Base-by-base conservation (phyloP, 1,140 invertebrate species). In the Saxidomus purpurata region DNA sequence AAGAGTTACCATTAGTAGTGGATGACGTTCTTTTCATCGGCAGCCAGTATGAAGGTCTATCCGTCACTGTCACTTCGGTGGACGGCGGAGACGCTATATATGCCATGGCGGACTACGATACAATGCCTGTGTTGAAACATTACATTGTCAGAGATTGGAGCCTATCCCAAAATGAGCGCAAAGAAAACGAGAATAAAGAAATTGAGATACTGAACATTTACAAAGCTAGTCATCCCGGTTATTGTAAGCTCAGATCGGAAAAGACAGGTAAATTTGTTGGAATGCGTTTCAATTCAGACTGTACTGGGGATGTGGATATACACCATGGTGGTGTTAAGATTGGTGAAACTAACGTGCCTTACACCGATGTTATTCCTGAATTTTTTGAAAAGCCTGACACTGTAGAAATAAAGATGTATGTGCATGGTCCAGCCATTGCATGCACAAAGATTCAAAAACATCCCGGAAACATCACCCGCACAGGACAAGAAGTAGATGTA, bases 371-470 rank as follows among this genome's bases (percentile, higher is more conserved):
- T 63, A 63, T 63, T 63, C 19, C n/a, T 1, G 59, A 25, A 1
- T 63, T 63, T 25, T 63, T 28, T 28, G 59, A 63, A 25, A 63
- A 63, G n/a, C 59, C 59, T 2, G 59, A 63, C n/a, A 63, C 59
- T 63, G 59, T 63, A 11, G 59, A 63, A 6, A 63, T 63, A 63
- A 63, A 63, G 59, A 63, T n/a, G n/a, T 63, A 28, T 15, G 25
- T 63, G 4, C 59, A 63, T 63, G 59, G 59, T 4, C 59, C 59
- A 63, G 59, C 59, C 19, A 63, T 63, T 63, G n/a, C 59, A 28
- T 63, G 59, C n/a, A 63, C 59, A 63, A 63, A 63, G 59, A 63
- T 63, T 63, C 59, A 63, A 28, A 63, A 6, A 9, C 59, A 63
- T n/a, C 59, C 59, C 9, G 59, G 59, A 15, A 63, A 28, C 25